phyloP scores from a whole-genome alignment of 2,888 invertebrate species.

The Mayetiola destructor region DNA sequence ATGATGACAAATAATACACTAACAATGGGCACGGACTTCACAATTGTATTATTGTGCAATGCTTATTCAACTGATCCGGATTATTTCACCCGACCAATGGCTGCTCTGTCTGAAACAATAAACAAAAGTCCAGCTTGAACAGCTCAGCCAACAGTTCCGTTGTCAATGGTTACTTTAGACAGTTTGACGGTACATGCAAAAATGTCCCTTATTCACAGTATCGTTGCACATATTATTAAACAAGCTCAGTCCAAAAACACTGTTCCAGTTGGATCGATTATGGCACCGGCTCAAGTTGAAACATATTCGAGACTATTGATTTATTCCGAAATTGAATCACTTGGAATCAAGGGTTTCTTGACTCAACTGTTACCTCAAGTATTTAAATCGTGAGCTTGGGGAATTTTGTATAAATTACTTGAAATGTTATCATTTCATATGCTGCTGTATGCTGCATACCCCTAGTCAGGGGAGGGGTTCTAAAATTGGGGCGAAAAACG shows the following conservation, averaged over 20 bases:
- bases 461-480: no score
- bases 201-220: conserved; percentile 70
- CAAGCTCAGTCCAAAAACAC: conserved; percentile 55
- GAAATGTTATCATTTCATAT: conserved; percentile 95
- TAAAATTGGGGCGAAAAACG: no score
- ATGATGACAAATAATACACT: conserved; percentile 54
- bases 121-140: conserved; percentile 43
- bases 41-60: conserved; percentile 84
- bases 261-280: conserved; percentile 46
- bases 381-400: conserved; percentile 87
- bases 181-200: conserved; percentile 91
- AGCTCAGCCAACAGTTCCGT: conserved; percentile 58
- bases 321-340: conserved; percentile 90
- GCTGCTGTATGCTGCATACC: no score
- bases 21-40: conserved; percentile 71
- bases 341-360: conserved; percentile 92
- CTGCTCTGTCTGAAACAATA: conserved; percentile 74
- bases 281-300: conserved; percentile 85
- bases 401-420: conserved; percentile 82
- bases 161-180: conserved; percentile 85
- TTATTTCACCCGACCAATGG: conserved; percentile 83
- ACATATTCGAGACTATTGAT: conserved; percentile 86
- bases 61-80: conserved; percentile 85
- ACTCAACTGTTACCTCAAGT: conserved; percentile 82
- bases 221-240: conserved; percentile 80